These are phyloP conservation scores for Rousettus madagascariensis DNA, from an alignment of 2,797 vertebrate genomes.

Conservation along the genomic window DNA sequence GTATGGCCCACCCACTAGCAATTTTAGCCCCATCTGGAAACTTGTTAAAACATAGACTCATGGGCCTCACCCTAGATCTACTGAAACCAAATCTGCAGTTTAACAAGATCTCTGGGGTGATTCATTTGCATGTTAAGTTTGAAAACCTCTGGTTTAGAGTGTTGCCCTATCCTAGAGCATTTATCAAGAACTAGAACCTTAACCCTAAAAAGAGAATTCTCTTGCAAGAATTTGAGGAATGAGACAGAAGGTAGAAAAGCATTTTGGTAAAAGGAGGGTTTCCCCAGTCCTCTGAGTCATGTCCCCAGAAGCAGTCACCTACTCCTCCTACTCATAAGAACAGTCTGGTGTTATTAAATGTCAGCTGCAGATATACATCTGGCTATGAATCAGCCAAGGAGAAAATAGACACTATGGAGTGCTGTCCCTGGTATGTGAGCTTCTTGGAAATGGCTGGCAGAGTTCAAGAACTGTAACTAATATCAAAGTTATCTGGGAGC, in stretches of 20 bases:
- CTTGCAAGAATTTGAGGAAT: conserved; percentile 59
- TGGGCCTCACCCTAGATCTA: neutral
- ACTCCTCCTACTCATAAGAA: conserved; percentile 77
- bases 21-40: neutral
- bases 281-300: conserved; percentile 74
- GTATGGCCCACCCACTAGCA: neutral
- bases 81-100: neutral
- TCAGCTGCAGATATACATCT: conserved; percentile 75
- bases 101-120: neutral
- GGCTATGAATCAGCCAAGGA: conserved; percentile 71
- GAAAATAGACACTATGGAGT: conserved; percentile 64
- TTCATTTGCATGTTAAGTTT: neutral
- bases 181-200: conserved; percentile 48
- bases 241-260: conserved; percentile 57
- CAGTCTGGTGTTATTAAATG: conserved; percentile 78
- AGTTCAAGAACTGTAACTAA: conserved; percentile 51
- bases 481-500: conserved; percentile 32
- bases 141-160: neutral
- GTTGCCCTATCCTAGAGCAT: neutral
- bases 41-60: neutral
- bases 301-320: conserved; percentile 74
- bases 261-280: conserved; percentile 70
- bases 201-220: conserved; percentile 17
- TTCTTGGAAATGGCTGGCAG: conserved; percentile 64
- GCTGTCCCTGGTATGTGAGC: conserved; percentile 46